phyloP scores from a whole-genome alignment of 2,113 vertebrate genomes.

The Vanacampus margaritifer region DNA sequence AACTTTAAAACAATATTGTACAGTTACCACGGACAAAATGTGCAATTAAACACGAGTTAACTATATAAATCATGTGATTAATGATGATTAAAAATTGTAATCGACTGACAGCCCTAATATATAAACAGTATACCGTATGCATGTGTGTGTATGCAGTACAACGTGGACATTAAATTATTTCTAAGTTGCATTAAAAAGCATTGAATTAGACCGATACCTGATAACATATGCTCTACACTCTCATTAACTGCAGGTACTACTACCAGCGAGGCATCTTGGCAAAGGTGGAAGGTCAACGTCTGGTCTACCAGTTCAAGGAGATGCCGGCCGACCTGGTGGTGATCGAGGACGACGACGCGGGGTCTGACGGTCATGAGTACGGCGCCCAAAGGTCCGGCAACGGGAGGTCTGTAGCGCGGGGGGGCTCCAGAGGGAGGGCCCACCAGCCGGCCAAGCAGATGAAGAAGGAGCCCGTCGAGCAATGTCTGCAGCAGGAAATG shows the following conservation, averaged over 20 bases:
- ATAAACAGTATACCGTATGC: too few species aligned
- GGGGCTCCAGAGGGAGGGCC: conserved; percentile 52
- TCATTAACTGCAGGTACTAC: conserved; percentile 74
- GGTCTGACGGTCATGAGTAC: conserved; percentile 46
- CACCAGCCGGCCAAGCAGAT: conserved; percentile 51
- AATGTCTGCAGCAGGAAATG: conserved; percentile 51
- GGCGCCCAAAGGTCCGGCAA: conserved; percentile 54
- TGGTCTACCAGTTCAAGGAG: conserved; percentile 89
- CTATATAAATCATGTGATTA: too few species aligned
- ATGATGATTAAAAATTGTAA: too few species aligned
- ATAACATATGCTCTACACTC: not conserved
- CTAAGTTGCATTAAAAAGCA: too few species aligned
- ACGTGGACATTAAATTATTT: too few species aligned
- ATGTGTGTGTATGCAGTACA: too few species aligned
- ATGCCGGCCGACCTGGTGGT: conserved; percentile 85
- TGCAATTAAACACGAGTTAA: too few species aligned
- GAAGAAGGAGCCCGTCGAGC: conserved; percentile 64
- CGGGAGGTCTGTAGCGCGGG: conserved; percentile 54
- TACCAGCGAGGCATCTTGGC: conserved; percentile 88
- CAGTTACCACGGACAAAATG: too few species aligned
- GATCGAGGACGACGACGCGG: conserved; percentile 76
- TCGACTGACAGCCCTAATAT: too few species aligned
- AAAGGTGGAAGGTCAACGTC: conserved; percentile 86
- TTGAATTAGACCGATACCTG: too few species aligned
- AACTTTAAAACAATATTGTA: too few species aligned